phyloP scores from a whole-genome alignment of 2,888 invertebrate species.

The Ophion slaviceki region DNA sequence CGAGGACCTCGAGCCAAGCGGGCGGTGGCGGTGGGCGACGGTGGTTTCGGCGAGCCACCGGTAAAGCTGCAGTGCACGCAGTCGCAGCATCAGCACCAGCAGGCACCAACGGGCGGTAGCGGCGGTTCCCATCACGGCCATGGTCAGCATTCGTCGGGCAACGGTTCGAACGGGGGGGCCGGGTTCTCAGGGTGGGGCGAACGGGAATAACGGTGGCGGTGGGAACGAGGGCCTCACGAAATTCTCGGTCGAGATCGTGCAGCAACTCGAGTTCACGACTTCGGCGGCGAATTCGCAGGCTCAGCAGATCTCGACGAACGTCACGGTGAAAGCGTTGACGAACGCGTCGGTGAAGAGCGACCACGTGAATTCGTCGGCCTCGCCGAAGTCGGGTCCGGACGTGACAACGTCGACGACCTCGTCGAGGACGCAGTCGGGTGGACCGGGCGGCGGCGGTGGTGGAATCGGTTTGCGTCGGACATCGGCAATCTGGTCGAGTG shows the following conservation, averaged over 20 bases:
- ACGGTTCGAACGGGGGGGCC: constrained; percentile 74
- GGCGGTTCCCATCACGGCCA: constrained; percentile 78
- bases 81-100: constrained; percentile 83
- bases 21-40: constrained; percentile 82
- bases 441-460: constrained; percentile 70
- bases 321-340: constrained; percentile 93
- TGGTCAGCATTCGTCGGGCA: constrained; percentile 77
- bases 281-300: constrained; percentile 94
- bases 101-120: constrained; percentile 76
- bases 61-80: constrained; percentile 89
- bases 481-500: constrained; percentile 91
- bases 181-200: constrained; percentile 69
- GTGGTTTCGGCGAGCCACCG: constrained; percentile 89
- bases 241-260: constrained; percentile 96
- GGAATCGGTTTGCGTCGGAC: constrained; percentile 84
- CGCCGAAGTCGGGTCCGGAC: constrained; percentile 84
- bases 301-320: constrained; percentile 96
- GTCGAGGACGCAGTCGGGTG: constrained; percentile 72
- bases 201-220: constrained; percentile 54
- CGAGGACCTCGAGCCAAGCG: constrained; percentile 87
- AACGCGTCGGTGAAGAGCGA: constrained; percentile 88
- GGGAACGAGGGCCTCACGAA: constrained; percentile 85
- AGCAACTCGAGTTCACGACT: constrained; percentile 95
- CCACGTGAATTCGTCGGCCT: constrained; percentile 82
- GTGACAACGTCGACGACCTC: constrained; percentile 80